These are phyloP conservation scores for Thermophis baileyi DNA, from an alignment of 2,113 vertebrate genomes.

Conservation along the genomic window DNA sequence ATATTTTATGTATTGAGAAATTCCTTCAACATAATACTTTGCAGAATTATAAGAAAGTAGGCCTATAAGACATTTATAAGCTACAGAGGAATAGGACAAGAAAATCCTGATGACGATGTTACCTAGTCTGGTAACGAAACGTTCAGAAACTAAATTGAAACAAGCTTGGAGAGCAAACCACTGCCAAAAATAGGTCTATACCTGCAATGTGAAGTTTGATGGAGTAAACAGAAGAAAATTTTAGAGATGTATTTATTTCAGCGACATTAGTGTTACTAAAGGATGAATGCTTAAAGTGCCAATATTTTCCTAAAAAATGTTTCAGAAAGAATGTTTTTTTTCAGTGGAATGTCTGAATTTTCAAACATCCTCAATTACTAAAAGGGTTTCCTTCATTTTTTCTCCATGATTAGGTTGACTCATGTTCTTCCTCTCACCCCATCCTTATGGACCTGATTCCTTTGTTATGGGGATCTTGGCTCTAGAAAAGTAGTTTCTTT, in stretches of 20 bases:
- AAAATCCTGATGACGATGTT: too few relatives aligned
- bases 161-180: too few relatives aligned
- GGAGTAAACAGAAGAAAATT: not conserved
- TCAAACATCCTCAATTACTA: not conserved
- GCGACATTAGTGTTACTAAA: not conserved
- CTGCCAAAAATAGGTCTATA: not conserved
- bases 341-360: not conserved
- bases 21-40: not conserved
- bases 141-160: too few relatives aligned
- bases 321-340: not conserved
- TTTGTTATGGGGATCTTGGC: conserved; percentile 2
- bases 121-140: too few relatives aligned
- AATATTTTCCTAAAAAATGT: not conserved
- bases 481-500: not conserved
- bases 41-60: not conserved
- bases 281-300: not conserved
- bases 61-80: not conserved
- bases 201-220: not conserved
- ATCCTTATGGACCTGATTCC: not conserved
- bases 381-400: not conserved
- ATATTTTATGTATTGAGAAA: not conserved
- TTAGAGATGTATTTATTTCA: not conserved
- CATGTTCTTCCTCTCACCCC: not conserved
- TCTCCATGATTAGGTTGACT: not conserved
- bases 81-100: too few relatives aligned